These are phyloP conservation scores for Heterodera schachtii DNA, from an alignment of 1,140 invertebrate species.

Conservation along the genomic window DNA sequence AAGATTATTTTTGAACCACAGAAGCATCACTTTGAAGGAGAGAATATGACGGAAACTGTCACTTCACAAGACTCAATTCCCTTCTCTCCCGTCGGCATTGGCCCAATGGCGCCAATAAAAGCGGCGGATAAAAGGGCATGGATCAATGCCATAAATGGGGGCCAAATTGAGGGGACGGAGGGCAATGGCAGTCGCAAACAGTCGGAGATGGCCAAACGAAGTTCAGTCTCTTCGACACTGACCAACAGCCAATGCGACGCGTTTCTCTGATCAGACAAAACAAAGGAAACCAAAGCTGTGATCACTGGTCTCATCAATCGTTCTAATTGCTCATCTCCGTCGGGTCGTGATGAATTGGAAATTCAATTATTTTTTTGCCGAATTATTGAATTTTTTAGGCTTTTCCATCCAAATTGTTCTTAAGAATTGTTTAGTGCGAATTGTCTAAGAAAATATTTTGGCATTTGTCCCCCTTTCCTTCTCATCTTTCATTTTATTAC, in stretches of 20 bases:
- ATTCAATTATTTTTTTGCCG: no score
- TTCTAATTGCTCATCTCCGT: no score
- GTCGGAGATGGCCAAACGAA: slow-evolving; percentile 20
- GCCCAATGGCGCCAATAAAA: background rate
- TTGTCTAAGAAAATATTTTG: no score
- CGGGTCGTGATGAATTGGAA: no score
- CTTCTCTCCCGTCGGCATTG: background rate
- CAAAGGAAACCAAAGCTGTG: background rate
- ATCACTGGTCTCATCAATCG: background rate
- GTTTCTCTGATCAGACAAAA: slow-evolving; percentile 15
- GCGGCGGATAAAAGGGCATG: slow-evolving; percentile 2
- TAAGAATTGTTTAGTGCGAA: no score
- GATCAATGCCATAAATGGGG: slow-evolving; percentile 16
- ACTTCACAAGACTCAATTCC: slow-evolving; percentile 28
- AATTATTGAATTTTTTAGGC: no score
- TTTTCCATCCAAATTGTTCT: no score
- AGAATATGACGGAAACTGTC: slow-evolving; percentile 19
- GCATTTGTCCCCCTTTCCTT: no score
- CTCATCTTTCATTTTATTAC: no score
- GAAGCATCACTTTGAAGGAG: background rate
- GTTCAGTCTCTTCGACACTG: slow-evolving; percentile 21
- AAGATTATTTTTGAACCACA: no score
- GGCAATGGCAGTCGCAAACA: background rate
- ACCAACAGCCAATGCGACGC: slow-evolving; percentile 30
- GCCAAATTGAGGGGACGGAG: slow-evolving; percentile 8